Conservation (phyloP, 2,888 invertebrate genomes). For the Tenthredo mesomela region DNA sequence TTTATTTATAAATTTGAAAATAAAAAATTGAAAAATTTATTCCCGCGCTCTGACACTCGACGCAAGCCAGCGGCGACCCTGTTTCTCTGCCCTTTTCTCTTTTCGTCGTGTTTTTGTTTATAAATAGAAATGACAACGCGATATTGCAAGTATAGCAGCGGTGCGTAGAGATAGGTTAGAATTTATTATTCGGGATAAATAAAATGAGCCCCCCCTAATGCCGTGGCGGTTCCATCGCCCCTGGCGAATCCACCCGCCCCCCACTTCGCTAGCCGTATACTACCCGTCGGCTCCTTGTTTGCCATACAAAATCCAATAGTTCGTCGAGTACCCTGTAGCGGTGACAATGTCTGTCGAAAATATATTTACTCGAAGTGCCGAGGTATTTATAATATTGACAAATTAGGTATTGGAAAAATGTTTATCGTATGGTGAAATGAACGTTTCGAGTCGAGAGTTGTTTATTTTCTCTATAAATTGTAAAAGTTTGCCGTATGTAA, state of each 20-base stretch:
- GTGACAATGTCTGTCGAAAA: conserved; percentile 41
- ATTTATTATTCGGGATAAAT: not conserved
- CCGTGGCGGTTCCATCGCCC: conserved; percentile 59
- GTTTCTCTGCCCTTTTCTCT: not conserved
- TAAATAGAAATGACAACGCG: not conserved
- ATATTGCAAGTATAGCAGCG: not conserved
- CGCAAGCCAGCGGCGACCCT: not conserved
- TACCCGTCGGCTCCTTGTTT: conserved; percentile 77
- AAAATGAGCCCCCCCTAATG: not conserved
- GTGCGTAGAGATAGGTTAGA: not conserved
- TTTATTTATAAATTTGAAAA: not conserved
- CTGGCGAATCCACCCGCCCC: conserved; percentile 54
- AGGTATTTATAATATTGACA: conserved; percentile 45
- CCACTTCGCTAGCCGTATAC: conserved; percentile 64
- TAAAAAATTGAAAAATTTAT: not conserved
- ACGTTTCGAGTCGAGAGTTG: conserved; percentile 18
- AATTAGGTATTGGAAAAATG: not conserved
- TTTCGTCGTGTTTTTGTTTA: not conserved
- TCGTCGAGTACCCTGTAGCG: conserved; percentile 74
- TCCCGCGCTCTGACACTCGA: not conserved
- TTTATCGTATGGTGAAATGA: conserved; percentile 29
- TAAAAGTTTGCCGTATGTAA: conserved; percentile 13
- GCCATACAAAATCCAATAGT: conserved; percentile 78
- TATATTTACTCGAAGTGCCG: conserved; percentile 9
- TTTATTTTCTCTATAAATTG: not conserved